These are phyloP conservation scores for Camarhynchus parvulus DNA, from an alignment of 2,113 vertebrate genomes.

Conservation along the genomic window DNA sequence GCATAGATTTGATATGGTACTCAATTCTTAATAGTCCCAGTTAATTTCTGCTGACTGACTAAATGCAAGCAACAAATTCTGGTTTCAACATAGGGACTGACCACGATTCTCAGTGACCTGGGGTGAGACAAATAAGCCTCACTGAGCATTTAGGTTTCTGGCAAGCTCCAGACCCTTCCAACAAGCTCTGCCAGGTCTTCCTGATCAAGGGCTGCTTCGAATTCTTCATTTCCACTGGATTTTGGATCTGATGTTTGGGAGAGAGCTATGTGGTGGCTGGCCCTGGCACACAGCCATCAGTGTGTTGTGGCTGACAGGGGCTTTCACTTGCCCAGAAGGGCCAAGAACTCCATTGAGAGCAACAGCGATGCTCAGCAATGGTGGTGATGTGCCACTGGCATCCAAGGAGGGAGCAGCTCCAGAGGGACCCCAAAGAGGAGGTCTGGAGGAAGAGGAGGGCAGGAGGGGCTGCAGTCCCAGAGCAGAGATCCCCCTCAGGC, in stretches of 20 bases:
- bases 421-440: not conserved
- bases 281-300: not conserved
- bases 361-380: not conserved
- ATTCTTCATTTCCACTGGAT: not conserved
- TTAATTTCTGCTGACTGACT: not conserved
- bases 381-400: not conserved
- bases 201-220: not conserved
- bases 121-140: not conserved
- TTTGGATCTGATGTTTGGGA: not conserved
- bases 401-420: not conserved
- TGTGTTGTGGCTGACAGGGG: fast-evolving
- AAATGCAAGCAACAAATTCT: not conserved
- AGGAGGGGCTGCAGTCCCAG: not conserved
- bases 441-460: not conserved
- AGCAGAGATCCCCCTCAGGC: not conserved
- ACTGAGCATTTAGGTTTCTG: not conserved
- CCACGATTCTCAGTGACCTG: not conserved
- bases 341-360: not conserved
- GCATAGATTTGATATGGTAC: not conserved
- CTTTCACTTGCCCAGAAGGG: not conserved
- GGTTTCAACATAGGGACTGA: not conserved
- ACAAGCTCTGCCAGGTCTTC: not conserved
- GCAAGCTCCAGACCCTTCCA: not conserved
- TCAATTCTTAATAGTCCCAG: not conserved
- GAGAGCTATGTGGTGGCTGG: not conserved